Conservation (phyloP, 2,888 invertebrate genomes). For the Tridacna gigas region DNA sequence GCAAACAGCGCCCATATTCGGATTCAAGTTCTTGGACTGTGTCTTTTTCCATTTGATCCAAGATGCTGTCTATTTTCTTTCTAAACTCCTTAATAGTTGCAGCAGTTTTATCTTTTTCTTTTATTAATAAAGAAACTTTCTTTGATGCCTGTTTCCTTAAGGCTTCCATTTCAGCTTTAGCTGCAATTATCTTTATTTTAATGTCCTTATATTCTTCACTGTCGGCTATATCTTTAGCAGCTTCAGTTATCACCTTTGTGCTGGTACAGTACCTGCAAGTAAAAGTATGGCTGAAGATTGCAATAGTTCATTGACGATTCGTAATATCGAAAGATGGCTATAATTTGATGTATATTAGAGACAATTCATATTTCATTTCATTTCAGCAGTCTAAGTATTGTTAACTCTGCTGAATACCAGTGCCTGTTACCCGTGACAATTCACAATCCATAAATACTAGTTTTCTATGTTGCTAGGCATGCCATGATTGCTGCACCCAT, state of each 20-base stretch:
- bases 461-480: too few relatives aligned
- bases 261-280: conserved; percentile 43
- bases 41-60: conserved; percentile 47
- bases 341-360: too few relatives aligned
- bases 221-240: conserved; percentile 44
- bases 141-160: conserved; percentile 31
- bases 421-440: too few relatives aligned
- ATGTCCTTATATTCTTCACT: conserved; percentile 36
- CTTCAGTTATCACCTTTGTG: conserved; percentile 25
- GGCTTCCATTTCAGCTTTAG: conserved; percentile 29
- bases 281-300: too few relatives aligned
- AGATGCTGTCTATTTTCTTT: conserved; percentile 33
- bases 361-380: too few relatives aligned
- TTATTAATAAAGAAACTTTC: conserved; percentile 27
- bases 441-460: too few relatives aligned
- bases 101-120: conserved; percentile 34
- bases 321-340: too few relatives aligned
- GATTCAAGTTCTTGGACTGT: conserved; percentile 46
- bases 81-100: conserved; percentile 38
- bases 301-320: too few relatives aligned
- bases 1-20: conserved; percentile 27
- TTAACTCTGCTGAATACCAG: too few relatives aligned
- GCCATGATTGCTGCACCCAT: too few relatives aligned
- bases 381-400: too few relatives aligned
- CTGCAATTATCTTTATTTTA: conserved; percentile 27